Evolutionary conservation across 2,113 vertebrate species (phyloP).

Genomic region (Ammodytes dubius): DNA sequence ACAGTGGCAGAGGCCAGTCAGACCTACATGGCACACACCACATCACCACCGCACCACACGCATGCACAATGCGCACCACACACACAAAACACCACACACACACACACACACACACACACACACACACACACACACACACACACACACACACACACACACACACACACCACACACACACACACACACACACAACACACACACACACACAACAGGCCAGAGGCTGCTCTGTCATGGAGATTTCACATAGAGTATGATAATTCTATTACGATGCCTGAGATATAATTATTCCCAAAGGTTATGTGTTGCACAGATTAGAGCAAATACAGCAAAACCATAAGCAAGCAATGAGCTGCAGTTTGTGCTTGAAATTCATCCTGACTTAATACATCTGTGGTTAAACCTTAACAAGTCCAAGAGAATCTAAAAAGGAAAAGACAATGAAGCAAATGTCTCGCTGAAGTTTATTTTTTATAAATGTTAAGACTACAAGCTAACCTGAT

Average conservation of each 20-base stretch:
- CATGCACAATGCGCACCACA: too few relatives aligned
- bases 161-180: too few relatives aligned
- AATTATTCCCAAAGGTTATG: constrained; percentile 11
- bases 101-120: too few relatives aligned
- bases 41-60: too few relatives aligned
- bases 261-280: neutral
- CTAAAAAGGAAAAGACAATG: neutral
- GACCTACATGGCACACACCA: constrained; percentile 6
- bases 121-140: too few relatives aligned
- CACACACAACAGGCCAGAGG: constrained; percentile 7
- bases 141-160: constrained; percentile 39
- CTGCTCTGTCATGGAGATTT: constrained; percentile 5
- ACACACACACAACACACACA: constrained; percentile 25
- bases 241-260: neutral
- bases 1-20: constrained; percentile 20
- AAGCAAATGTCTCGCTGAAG: neutral
- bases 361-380: neutral
- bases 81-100: too few relatives aligned
- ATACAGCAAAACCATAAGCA: neutral
- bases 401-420: neutral
- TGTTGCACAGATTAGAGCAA: neutral
- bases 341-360: too few relatives aligned
- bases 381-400: neutral
- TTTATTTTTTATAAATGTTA: neutral
- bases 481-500: neutral